phyloP scores from a whole-genome alignment of 2,797 vertebrate genomes.

The Apogon talboti region DNA sequence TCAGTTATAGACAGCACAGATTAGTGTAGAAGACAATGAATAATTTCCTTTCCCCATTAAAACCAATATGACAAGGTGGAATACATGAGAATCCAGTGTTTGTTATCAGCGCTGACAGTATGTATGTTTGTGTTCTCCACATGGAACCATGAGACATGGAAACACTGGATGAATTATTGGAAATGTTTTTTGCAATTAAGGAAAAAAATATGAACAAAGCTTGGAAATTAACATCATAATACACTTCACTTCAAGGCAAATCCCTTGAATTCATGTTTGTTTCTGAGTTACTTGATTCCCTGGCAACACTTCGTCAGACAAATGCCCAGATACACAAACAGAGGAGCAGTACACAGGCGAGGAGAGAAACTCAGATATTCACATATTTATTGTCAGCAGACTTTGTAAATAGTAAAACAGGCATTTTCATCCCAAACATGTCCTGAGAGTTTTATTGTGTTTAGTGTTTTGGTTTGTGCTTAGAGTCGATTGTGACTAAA shows the following conservation, averaged over 20 bases:
- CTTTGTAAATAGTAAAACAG: no score
- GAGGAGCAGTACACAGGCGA: conserved; percentile 2
- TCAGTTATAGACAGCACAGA: conserved; percentile 59
- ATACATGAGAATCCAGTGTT: conserved; percentile 37
- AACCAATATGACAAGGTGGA: conserved; percentile 43
- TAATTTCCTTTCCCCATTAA: conserved; percentile 61
- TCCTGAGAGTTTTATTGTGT: no score
- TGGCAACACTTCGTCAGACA: conserved; percentile 4
- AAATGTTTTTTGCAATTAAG: conserved; percentile 35
- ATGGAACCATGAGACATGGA: conserved; percentile 17
- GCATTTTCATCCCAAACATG: no score
- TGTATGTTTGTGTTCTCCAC: conserved; percentile 60
- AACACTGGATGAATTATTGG: conserved; percentile 24
- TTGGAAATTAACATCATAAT: conserved; percentile 60
- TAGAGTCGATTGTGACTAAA: no score
- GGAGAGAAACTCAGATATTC: neutral
- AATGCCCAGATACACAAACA: conserved; percentile 6
- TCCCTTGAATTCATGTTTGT: conserved; percentile 29
- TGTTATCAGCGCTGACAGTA: conserved; percentile 71
- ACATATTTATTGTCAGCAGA: no score
- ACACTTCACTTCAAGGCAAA: conserved; percentile 34
- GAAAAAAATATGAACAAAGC: conserved; percentile 41
- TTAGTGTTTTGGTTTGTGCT: no score
- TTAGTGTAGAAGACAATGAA: conserved; percentile 73
- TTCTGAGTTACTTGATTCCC: conserved; percentile 11